Evolutionary conservation across 2,113 vertebrate species (phyloP).

Genomic region (Physeter macrocephalus): DNA sequence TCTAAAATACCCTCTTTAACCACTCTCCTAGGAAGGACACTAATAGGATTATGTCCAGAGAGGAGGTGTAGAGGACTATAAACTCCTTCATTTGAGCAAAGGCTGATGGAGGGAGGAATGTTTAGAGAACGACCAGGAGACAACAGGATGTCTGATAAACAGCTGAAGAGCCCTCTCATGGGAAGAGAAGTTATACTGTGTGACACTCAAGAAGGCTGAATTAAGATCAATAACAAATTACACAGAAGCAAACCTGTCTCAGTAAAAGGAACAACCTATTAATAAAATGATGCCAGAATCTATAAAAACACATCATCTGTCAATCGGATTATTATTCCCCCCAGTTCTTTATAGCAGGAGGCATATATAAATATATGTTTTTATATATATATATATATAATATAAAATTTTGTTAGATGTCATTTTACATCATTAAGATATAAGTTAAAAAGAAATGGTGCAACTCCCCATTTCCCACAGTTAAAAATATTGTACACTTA

Average conservation of each 20-base stretch:
- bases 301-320: not conserved
- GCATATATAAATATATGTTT: fast-evolving
- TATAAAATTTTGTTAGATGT: not conserved
- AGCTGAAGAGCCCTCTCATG: not conserved
- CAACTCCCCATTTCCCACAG: not conserved
- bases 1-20: not conserved
- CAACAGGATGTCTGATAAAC: not conserved
- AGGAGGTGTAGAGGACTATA: not conserved
- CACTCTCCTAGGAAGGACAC: not conserved
- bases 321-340: not conserved
- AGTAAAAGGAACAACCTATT: not conserved
- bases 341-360: not conserved
- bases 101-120: not conserved
- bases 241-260: not conserved
- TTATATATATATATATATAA: fast-evolving
- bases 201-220: not conserved
- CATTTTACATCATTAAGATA: not conserved
- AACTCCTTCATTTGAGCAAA: not conserved
- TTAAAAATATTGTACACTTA: not conserved
- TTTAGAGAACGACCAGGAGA: not conserved
- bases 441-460: not conserved
- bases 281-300: not conserved
- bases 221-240: not conserved
- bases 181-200: not conserved
- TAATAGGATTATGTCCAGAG: not conserved